Percentiles rank a stretch among this genome's conserved stretches.
phyloP scores from a whole-genome alignment of 2,888 invertebrate genomes.

The Sisyra terminalis region DNA sequence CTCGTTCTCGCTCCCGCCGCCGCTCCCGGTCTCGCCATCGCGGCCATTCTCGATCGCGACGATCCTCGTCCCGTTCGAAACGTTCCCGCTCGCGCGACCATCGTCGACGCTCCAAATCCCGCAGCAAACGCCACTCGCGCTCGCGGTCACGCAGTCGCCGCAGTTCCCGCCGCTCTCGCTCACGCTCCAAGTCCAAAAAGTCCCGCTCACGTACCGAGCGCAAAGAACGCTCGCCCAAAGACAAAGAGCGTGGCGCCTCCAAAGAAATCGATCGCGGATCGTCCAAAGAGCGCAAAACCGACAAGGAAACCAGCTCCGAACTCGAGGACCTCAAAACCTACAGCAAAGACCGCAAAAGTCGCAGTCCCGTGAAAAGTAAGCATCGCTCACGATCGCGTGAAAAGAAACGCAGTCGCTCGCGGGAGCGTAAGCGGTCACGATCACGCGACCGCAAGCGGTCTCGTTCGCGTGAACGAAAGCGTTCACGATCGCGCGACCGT shows the following conservation, averaged over 20 bases:
- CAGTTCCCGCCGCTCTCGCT: slow-evolving; percentile 7
- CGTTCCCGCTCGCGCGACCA: slow-evolving; percentile 35
- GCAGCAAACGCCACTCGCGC: slow-evolving; percentile 21
- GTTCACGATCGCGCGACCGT: slow-evolving; percentile 30
- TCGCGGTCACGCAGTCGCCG: slow-evolving; percentile 16
- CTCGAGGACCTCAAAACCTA: slow-evolving; percentile 21
- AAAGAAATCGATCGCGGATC: slow-evolving; percentile 19
- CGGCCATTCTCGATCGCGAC: slow-evolving; percentile 34
- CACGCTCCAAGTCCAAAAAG: slow-evolving; percentile 14
- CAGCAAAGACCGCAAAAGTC: slow-evolving; percentile 28
- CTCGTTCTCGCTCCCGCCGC: slow-evolving; percentile 39
- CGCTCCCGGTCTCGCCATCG: slow-evolving; percentile 37
- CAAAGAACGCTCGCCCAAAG: slow-evolving; percentile 17
- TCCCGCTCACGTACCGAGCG: slow-evolving; percentile 22
- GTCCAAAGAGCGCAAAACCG: slow-evolving; percentile 22
- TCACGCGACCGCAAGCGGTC: slow-evolving; percentile 26
- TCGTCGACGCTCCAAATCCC: slow-evolving; percentile 23
- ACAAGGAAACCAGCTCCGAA: slow-evolving; percentile 22
- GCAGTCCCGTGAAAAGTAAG: slow-evolving; percentile 23
- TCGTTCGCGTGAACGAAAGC: slow-evolving; percentile 32
- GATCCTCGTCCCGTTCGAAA: slow-evolving; percentile 35
- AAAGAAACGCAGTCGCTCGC: slow-evolving; percentile 33
- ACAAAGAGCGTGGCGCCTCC: slow-evolving; percentile 7
- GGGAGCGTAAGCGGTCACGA: slow-evolving; percentile 34
- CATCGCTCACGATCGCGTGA: slow-evolving; percentile 35